Conservation (phyloP, 2,888 invertebrate genomes). For the Drosophila hamatofila region DNA sequence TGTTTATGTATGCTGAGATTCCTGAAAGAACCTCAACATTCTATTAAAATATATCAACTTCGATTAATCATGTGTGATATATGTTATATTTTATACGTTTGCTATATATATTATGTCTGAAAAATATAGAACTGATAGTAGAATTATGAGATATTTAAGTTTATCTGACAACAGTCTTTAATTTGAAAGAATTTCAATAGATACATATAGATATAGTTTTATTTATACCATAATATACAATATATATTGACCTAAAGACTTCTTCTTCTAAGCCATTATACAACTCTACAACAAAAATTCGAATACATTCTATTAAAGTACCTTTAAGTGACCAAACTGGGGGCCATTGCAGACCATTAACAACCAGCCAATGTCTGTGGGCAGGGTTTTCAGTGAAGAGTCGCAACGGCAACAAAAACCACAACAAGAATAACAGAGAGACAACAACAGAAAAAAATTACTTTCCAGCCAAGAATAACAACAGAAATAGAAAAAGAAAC, state of each 20-base stretch:
- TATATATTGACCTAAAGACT: background rate
- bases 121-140: background rate
- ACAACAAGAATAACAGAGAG: constrained; percentile 53
- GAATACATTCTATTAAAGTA: constrained; percentile 17
- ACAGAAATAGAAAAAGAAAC: constrained; percentile 9
- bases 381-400: constrained; percentile 15
- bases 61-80: background rate
- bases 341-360: constrained; percentile 68
- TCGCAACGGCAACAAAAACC: constrained; percentile 55
- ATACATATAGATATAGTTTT: background rate
- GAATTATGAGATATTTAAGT: background rate
- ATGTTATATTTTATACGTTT: background rate
- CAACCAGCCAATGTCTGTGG: constrained; percentile 58
- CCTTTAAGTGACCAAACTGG: constrained; percentile 37
- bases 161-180: background rate
- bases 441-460: background rate
- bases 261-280: background rate
- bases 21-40: too few relatives aligned
- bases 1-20: too few relatives aligned
- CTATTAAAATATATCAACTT: background rate
- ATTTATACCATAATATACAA: background rate
- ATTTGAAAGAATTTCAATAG: background rate
- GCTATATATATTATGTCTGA: background rate
- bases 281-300: background rate
- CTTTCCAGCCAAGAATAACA: constrained; percentile 24